These are phyloP conservation scores for Tokudaia muenninki DNA, from an alignment of 2,797 vertebrate genomes.

Conservation along the genomic window DNA sequence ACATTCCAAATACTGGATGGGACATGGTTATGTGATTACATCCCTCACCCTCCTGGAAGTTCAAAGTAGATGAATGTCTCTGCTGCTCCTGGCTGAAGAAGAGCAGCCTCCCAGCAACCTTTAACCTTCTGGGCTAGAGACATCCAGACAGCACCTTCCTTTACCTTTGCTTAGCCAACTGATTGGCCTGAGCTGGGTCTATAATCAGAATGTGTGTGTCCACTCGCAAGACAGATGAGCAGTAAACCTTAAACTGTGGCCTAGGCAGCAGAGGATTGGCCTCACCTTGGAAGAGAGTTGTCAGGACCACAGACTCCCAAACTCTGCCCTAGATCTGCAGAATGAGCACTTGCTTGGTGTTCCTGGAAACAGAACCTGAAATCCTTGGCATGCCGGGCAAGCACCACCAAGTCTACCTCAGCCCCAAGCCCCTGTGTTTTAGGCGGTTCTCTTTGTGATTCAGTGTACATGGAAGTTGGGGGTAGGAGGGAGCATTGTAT, in stretches of 20 bases:
- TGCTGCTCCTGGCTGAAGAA: neutral
- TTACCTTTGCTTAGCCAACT: neutral
- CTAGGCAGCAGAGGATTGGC: neutral
- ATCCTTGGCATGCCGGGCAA: neutral
- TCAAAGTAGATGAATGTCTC: neutral
- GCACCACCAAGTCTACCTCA: neutral
- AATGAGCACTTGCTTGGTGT: neutral
- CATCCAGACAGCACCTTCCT: too few relatives aligned
- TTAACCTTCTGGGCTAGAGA: neutral
- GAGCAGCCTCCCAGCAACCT: neutral
- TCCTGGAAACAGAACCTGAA: neutral
- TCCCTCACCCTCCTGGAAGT: neutral
- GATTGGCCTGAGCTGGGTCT: neutral
- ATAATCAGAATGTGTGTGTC: neutral
- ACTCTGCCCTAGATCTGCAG: too few relatives aligned
- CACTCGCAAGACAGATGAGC: neutral
- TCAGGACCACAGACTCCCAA: neutral
- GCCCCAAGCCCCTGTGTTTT: neutral
- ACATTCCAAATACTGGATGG: neutral
- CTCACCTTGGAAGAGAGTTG: neutral
- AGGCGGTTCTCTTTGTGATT: neutral
- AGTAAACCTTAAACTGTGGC: neutral
- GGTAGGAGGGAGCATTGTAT: neutral
- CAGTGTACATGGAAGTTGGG: accelerated
- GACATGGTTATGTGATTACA: neutral